phyloP scores from a whole-genome alignment of 1,140 invertebrate species.

The Brachystomella parvula region DNA sequence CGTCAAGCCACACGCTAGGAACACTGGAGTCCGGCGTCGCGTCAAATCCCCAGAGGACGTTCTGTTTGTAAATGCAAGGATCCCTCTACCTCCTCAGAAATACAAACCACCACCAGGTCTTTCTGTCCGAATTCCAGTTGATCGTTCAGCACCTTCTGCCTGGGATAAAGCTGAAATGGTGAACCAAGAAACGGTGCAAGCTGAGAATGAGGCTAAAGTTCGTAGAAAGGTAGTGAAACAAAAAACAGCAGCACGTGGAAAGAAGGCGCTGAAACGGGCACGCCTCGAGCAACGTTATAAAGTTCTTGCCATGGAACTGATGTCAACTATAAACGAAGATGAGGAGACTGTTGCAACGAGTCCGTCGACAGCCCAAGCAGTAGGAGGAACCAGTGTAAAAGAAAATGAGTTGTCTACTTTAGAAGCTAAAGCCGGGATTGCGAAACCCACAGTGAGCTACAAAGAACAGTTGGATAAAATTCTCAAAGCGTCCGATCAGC shows the following conservation, averaged over 20 bases:
- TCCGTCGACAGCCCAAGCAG: no score
- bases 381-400: no score
- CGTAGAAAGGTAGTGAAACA: no score
- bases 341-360: no score
- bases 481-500: no score
- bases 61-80: background rate
- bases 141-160: background rate
- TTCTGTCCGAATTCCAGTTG: background rate
- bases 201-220: background rate
- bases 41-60: background rate
- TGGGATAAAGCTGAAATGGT: background rate
- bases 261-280: background rate
- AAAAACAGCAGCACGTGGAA: background rate
- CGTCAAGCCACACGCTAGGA: no score
- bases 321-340: background rate
- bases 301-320: background rate
- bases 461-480: no score
- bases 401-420: no score
- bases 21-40: no score
- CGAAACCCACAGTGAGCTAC: no score
- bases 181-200: background rate
- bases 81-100: constrained; percentile 1
- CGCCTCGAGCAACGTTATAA: background rate
- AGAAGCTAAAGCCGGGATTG: no score
- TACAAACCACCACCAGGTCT: constrained; percentile 3